Evolutionary conservation across 2,888 invertebrate genomes (phyloP), one percentile per base, ranked within the genome.

Genomic region (Watsonalla binaria): DNA sequence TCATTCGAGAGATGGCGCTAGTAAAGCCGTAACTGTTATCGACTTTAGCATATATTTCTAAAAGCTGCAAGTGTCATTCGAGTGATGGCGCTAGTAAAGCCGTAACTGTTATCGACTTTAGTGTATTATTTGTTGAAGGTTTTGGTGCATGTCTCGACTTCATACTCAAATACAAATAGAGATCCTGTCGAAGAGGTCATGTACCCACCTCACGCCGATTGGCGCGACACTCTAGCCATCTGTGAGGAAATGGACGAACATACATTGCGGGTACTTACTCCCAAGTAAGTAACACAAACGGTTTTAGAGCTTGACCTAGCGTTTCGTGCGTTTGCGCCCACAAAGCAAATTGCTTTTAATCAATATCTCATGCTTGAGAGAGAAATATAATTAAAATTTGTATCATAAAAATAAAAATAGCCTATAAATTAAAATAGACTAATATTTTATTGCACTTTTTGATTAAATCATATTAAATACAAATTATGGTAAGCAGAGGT

Each of bases 71-170:
- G 24, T 24, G 24, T 45, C 4, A 5, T 11, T 11, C 45, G 8
- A 45, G 13, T 1, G 6, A 7, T 45, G 45, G 24, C 24, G 24
- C 24, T 11, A 11, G 6, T 45, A 6, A 0, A 45, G 1, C 6
- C 5, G 0, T 45, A 7, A 45, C 11, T 9, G 13, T 45, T 11
- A 11, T 45, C 5, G 6, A 46, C 6, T 46, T 6, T 7, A 42
- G 9, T 46, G 37, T 15, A 45, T n/a, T 15, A 47, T 35, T 34
- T 14, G 51, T 71, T 76, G 0, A 80, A 94, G 93, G 92, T 92
- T 0, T 84, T 96, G 8, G 87, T 97, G 0, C 97, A 98, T 79
- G 94, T 97, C 0, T 97, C 97, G 0, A 97, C 98, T 0, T 95
- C 97, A 0, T 98, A 96, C 78, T 94, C 96, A 6, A 96, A 98